These are phyloP conservation scores for Phymorhynchus buccinoides DNA, from an alignment of 1,140 invertebrate genomes.

Conservation along the genomic window DNA sequence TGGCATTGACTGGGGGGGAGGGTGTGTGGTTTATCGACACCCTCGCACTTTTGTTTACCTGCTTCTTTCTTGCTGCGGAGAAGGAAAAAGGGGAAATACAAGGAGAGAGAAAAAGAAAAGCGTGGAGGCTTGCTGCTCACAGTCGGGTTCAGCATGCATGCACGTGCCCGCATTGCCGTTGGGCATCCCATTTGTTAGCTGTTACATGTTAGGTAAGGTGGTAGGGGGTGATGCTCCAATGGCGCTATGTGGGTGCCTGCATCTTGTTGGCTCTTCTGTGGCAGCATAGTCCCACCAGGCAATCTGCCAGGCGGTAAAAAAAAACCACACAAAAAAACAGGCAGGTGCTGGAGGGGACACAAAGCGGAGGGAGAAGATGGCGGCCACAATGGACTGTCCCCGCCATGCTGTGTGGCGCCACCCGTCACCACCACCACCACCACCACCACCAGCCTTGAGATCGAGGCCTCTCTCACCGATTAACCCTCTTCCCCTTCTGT, in stretches of 20 bases:
- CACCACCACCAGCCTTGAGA: too few relatives aligned
- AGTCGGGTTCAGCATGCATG: conserved; percentile 19
- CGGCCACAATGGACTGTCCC: neutral
- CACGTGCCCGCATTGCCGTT: conserved; percentile 19
- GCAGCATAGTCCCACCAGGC: neutral
- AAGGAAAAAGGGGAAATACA: neutral
- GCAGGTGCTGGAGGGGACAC: neutral
- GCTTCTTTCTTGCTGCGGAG: neutral
- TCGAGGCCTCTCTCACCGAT: neutral
- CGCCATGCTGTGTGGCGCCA: neutral
- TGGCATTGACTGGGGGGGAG: neutral
- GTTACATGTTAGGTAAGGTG: conserved; percentile 31
- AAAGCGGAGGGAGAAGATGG: neutral
- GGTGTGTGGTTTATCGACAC: neutral
- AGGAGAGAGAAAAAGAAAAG: neutral
- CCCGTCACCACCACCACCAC: too few relatives aligned
- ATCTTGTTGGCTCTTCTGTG: conserved; percentile 27
- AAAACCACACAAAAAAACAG: too few relatives aligned
- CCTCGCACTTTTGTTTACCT: neutral
- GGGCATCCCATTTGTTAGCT: neutral
- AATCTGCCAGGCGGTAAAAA: neutral
- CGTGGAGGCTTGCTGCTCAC: conserved; percentile 19
- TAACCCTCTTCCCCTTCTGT: conserved; percentile 14
- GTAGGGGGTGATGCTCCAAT: conserved; percentile 23
- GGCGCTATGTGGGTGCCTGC: conserved; percentile 33